Evolutionary conservation across 2,888 invertebrate genomes (phyloP).

Genomic region (Graphium colonna): DNA sequence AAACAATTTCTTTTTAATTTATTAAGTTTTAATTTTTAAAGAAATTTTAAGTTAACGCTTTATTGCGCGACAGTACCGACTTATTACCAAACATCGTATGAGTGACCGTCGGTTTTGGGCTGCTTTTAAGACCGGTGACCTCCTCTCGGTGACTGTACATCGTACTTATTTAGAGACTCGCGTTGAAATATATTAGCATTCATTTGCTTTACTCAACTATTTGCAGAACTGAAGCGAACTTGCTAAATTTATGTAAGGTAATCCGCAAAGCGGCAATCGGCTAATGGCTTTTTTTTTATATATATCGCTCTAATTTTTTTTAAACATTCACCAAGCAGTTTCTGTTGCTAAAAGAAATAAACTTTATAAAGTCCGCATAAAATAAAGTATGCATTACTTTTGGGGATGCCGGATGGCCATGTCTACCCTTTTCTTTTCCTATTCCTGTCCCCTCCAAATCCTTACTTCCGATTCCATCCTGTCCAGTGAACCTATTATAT

Average conservation of each 20-base stretch:
- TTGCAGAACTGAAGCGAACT: background rate
- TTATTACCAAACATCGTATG: conserved; percentile 35
- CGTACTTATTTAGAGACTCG: conserved; percentile 21
- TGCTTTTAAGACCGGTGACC: conserved; percentile 30
- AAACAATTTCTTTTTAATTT: background rate
- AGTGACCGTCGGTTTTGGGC: conserved; percentile 34
- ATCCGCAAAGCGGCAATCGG: background rate
- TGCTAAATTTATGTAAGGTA: background rate
- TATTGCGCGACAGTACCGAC: conserved; percentile 27
- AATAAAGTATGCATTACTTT: too few species aligned
- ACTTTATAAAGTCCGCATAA: too few species aligned
- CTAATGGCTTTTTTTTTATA: too few species aligned
- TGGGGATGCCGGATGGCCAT: too few species aligned
- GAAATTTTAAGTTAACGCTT: conserved; percentile 8
- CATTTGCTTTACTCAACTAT: background rate
- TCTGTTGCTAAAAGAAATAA: too few species aligned
- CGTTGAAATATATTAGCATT: background rate
- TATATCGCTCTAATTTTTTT: too few species aligned
- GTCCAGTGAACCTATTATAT: too few species aligned
- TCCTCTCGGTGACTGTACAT: conserved; percentile 13
- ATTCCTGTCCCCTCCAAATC: too few species aligned
- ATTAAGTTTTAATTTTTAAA: background rate
- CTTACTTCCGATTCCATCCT: too few species aligned
- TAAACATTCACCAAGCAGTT: too few species aligned
- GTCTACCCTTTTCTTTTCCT: too few species aligned